Evolutionary conservation across 2,113 vertebrate genomes (phyloP).

Genomic region (Bujurquina vittata): DNA sequence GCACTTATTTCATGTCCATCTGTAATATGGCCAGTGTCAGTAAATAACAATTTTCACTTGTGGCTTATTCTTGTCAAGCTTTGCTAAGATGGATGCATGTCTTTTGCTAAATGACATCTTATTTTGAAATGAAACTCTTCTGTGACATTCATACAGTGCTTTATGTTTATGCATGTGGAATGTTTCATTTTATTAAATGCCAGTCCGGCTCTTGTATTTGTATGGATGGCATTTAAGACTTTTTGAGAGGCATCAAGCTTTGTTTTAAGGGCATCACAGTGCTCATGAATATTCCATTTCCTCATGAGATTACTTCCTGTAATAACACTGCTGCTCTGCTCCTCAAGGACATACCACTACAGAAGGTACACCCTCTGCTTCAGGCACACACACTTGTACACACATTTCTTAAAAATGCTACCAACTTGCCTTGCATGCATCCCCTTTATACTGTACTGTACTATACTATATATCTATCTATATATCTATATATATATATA

Average conservation of each 20-base stretch:
- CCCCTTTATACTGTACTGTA: not conserved
- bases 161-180: constrained; percentile 64
- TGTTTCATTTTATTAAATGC: constrained; percentile 64
- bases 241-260: constrained; percentile 63
- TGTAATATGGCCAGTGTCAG: constrained; percentile 9
- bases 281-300: constrained; percentile 80
- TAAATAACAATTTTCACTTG: constrained; percentile 9
- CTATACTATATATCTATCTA: too few species aligned
- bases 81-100: not conserved
- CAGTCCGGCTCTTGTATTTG: constrained; percentile 28
- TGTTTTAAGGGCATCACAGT: constrained; percentile 71
- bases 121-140: constrained; percentile 46
- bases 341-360: constrained; percentile 70
- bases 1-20: constrained; percentile 26
- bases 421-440: constrained; percentile 3
- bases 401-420: constrained; percentile 6
- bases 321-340: constrained; percentile 63
- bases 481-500: too few species aligned
- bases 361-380: constrained; percentile 45
- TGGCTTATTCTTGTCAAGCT: not conserved
- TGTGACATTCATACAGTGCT: constrained; percentile 41
- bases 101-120: constrained; percentile 20
- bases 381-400: constrained; percentile 23
- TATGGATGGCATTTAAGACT: constrained; percentile 41
- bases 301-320: constrained; percentile 74